Evolutionary conservation across 2,113 vertebrate species (phyloP).

Genomic region (Otocyon megalotis): DNA sequence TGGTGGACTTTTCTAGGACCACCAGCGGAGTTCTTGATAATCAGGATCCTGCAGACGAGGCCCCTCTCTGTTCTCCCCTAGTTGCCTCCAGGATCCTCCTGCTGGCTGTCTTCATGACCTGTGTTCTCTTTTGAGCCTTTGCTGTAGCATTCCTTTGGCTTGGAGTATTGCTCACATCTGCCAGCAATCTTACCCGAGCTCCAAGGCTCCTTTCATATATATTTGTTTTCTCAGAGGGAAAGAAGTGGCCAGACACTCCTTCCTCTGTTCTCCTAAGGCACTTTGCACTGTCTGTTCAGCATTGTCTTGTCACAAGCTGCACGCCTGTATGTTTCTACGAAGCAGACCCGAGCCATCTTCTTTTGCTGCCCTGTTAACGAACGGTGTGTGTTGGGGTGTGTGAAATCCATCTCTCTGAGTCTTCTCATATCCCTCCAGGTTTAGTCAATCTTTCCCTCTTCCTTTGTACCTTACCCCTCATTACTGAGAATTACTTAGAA

Average conservation of each 20-base stretch:
- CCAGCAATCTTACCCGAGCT: background rate
- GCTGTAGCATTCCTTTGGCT: background rate
- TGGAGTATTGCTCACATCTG: background rate
- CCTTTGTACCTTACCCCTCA: background rate
- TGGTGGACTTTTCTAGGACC: background rate
- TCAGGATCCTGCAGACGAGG: accelerated
- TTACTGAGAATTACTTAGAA: background rate
- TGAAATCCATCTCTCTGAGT: background rate
- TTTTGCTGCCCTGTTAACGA: background rate
- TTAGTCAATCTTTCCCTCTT: background rate
- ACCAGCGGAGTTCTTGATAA: background rate
- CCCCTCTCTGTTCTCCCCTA: background rate
- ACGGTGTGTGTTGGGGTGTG: background rate
- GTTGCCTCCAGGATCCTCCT: background rate
- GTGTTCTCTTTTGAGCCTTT: background rate
- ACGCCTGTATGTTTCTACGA: background rate
- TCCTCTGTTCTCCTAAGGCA: background rate
- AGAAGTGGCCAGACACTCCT: background rate
- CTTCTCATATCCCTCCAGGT: background rate
- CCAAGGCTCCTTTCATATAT: background rate
- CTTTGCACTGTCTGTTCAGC: background rate
- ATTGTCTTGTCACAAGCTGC: background rate
- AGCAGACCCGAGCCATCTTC: background rate
- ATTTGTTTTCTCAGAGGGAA: background rate
- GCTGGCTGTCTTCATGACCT: background rate